Conservation (phyloP, 2,797 vertebrate species). For the Pangasius djambal region DNA sequence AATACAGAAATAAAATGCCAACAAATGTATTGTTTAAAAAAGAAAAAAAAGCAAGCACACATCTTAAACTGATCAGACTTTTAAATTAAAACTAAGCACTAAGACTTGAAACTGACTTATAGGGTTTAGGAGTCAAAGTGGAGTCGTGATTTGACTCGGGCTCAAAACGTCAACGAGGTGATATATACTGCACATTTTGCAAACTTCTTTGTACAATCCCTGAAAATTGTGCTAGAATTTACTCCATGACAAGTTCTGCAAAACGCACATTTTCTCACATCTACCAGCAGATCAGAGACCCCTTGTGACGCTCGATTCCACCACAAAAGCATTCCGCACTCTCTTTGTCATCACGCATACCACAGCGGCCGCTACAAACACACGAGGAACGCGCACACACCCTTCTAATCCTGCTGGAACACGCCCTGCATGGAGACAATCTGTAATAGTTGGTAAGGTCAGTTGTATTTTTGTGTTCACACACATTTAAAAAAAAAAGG, state of each 20-base stretch:
- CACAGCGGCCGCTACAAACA: constrained; percentile 44
- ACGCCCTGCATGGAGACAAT: constrained; percentile 26
- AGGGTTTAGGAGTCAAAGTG: neutral
- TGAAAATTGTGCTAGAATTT: neutral
- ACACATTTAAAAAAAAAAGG: neutral
- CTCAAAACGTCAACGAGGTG: neutral
- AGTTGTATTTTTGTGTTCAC: neutral
- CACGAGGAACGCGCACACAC: constrained; percentile 26
- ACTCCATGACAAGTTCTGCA: neutral
- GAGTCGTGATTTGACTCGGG: neutral
- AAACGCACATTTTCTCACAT: neutral
- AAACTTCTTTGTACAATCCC: neutral
- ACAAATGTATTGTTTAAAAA: neutral
- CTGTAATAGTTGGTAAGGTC: neutral
- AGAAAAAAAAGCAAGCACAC: neutral
- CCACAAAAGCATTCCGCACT: constrained; percentile 61
- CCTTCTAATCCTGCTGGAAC: constrained; percentile 64
- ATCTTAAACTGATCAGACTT: neutral
- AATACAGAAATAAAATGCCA: neutral
- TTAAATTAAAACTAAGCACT: neutral
- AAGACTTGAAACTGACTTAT: neutral
- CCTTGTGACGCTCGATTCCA: neutral
- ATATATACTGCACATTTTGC: neutral
- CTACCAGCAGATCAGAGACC: neutral
- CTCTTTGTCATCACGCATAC: constrained; percentile 58